Evolutionary conservation across 2,797 vertebrate genomes (phyloP), one percentile per base, ranked within the genome.

Genomic region (Anguilla anguilla): DNA sequence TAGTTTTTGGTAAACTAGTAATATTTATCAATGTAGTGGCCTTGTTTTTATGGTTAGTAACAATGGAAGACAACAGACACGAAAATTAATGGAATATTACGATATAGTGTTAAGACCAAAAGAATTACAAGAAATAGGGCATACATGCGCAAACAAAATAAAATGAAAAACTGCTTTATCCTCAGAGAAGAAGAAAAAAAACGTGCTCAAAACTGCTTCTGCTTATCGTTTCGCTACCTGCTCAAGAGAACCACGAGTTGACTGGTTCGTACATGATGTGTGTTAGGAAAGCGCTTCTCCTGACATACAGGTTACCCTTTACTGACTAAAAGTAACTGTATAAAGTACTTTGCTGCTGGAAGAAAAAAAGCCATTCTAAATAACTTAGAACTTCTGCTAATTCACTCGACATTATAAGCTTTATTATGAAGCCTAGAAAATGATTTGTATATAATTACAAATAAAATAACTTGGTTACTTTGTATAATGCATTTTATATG

Each of bases 51-150:
- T 94, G 95, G 92, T 92, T 93, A 92, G 93, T 94, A 94, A 92
- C 94, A 95, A 95, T 94, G 97, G 97, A 98, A 97, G 97, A 97
- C 96, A 92, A 95, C 95, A 96, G 95, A 97, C 94, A 95, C 94
- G 93, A 90, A 93, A 94, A 93, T 96, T 94, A 94, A 93, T 96
- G 94, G 95, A 96, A 95, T 94, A 95, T 85, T 93, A 96, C 95
- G 94, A 93, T 95, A 95, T 93, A 92, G 91, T 93, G 92, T 93
- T 93, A 94, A 94, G 94, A 92, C 92, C 91, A 92, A 90, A 94
- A 92, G 89, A 84, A 69, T 83, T 79, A 86, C 92, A 67, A 85
- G 90, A 94, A 7, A 77, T 89, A 92, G 94, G 93, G 89, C 94
- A 95, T 94, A 94, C 94, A 95, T 88, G 93, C 86, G 91, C 2